These are phyloP conservation scores for Alectoris magna DNA, from an alignment of 2,797 vertebrate genomes.

Conservation along the genomic window DNA sequence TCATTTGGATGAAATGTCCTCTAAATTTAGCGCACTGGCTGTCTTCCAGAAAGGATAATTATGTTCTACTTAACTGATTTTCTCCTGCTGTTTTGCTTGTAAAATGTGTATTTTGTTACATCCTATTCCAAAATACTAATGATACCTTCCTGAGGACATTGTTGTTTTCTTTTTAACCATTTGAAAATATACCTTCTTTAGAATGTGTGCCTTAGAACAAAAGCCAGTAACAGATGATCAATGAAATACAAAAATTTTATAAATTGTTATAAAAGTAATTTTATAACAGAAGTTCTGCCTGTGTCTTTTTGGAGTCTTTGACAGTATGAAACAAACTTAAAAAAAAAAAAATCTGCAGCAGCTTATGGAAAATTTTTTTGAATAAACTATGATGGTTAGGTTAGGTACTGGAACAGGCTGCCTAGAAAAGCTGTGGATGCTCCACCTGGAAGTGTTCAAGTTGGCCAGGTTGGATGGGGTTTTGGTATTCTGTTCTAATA, in stretches of 20 bases:
- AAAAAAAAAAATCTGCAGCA: not conserved
- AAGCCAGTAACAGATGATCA: not conserved
- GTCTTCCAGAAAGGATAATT: conserved; percentile 16
- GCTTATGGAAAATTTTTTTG: not conserved
- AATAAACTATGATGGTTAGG: not conserved
- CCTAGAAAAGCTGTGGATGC: too few relatives aligned
- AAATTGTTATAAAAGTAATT: not conserved
- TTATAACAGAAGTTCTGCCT: not conserved
- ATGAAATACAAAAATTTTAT: not conserved
- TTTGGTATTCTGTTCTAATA: too few relatives aligned
- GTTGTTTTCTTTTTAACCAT: not conserved
- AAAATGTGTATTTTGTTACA: not conserved
- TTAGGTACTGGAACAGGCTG: too few relatives aligned
- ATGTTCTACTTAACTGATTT: conserved; percentile 8
- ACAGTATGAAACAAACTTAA: not conserved
- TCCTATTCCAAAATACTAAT: conserved; percentile 20
- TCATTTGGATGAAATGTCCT: not conserved
- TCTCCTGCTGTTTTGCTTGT: not conserved
- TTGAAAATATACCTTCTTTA: not conserved
- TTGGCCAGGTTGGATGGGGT: too few relatives aligned
- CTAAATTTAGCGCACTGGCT: not conserved
- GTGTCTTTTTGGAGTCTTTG: not conserved
- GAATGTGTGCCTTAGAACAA: too few relatives aligned
- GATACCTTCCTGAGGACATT: not conserved
- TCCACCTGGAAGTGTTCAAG: too few relatives aligned